A percentile compares a stretch with the other conserved stretches of the same genome.
Conservation (phyloP, 2,797 vertebrate genomes). For the Gymnothorax reevesii region DNA sequence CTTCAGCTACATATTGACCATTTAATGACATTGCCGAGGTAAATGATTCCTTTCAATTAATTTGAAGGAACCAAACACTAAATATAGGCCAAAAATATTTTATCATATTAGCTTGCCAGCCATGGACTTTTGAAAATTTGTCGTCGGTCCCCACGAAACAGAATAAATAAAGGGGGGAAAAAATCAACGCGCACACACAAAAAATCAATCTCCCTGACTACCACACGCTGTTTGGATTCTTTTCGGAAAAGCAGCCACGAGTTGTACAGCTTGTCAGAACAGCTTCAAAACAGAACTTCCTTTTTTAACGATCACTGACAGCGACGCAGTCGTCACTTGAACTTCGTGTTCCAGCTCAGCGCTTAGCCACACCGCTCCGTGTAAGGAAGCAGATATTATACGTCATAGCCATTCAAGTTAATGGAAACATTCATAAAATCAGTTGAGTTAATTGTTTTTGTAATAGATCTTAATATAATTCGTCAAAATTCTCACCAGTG, state of each 20-base stretch:
- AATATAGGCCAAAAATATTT: background rate
- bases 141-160: background rate
- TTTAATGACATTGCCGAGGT: background rate
- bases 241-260: background rate
- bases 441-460: background rate
- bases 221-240: no score
- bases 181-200: no score
- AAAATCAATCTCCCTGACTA: background rate
- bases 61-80: background rate
- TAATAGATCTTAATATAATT: no score
- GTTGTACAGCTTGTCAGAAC: background rate
- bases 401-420: conserved; percentile 28
- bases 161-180: background rate
- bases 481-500: conserved; percentile 44
- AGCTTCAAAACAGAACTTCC: no score
- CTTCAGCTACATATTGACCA: background rate
- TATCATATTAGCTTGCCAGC: background rate
- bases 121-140: background rate
- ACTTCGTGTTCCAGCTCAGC: background rate
- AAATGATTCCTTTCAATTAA: background rate
- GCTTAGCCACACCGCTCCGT: background rate
- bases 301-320: background rate
- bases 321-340: background rate
- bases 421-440: background rate
- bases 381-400: conserved; percentile 23